These are phyloP conservation scores for Drosophila persimilis DNA, from an alignment of 1,140 invertebrate species.

Conservation along the genomic window DNA sequence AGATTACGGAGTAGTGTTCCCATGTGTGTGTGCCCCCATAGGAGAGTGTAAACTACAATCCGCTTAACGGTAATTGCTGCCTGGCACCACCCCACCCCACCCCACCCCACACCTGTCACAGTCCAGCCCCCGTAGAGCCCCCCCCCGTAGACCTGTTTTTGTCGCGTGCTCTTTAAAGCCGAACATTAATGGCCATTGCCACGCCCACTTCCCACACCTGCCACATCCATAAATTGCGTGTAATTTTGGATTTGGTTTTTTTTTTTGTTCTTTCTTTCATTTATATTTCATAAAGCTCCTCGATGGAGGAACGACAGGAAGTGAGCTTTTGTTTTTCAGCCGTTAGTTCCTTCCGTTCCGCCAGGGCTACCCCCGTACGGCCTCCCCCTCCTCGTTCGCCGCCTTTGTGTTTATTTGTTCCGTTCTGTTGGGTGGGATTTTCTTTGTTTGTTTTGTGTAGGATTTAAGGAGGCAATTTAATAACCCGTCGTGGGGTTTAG, in stretches of 20 bases:
- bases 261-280: constrained; percentile 34
- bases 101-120: no score
- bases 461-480: constrained; percentile 21
- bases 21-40: constrained; percentile 9
- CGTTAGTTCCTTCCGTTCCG: constrained; percentile 74
- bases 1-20: constrained; percentile 33
- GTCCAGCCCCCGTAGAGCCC: no score
- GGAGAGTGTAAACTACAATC: constrained; percentile 65
- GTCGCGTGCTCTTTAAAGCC: constrained; percentile 57
- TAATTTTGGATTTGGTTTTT: constrained; percentile 44
- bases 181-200: constrained; percentile 27
- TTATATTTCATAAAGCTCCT: constrained; percentile 70
- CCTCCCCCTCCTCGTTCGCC: constrained; percentile 16
- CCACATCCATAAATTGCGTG: constrained; percentile 65
- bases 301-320: constrained; percentile 40
- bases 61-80: constrained; percentile 71
- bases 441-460: constrained; percentile 47
- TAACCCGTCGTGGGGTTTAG: constrained; percentile 1
- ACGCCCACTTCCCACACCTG: constrained; percentile 45
- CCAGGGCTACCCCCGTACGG: neutral
- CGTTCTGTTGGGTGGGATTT: constrained; percentile 5
- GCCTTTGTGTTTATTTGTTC: constrained; percentile 1
- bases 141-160: constrained; percentile 12
- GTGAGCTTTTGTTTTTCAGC: constrained; percentile 77
- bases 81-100: neutral